Percentiles rank a stretch among this genome's conserved stretches.
phyloP scores from a whole-genome alignment of 2,888 invertebrate genomes.

The Andrena minutula region DNA sequence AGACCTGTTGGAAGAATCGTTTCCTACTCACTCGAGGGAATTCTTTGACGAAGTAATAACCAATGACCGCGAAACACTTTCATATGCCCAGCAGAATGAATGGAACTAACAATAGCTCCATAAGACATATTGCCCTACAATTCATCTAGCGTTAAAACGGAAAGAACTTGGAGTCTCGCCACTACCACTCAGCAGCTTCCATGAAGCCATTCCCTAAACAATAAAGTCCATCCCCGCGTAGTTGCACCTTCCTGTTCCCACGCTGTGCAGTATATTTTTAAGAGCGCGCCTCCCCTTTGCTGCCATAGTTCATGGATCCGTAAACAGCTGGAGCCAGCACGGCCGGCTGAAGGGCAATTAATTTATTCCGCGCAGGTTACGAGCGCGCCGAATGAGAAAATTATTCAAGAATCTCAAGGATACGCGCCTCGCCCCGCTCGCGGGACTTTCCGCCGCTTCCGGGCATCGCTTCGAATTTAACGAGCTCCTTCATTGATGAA shows the following conservation, averaged over 20 bases:
- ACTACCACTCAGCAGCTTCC: too few relatives aligned
- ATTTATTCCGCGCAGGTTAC: slow-evolving; percentile 56
- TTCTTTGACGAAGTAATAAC: too few relatives aligned
- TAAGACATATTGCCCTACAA: too few relatives aligned
- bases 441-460: slow-evolving; percentile 49
- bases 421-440: slow-evolving; percentile 50
- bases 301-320: not conserved
- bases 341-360: slow-evolving; percentile 46
- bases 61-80: too few relatives aligned
- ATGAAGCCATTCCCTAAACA: not conserved
- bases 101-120: too few relatives aligned
- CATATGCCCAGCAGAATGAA: too few relatives aligned
- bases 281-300: not conserved
- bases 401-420: slow-evolving; percentile 54
- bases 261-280: not conserved
- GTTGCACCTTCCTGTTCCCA: not conserved
- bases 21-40: too few relatives aligned
- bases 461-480: slow-evolving; percentile 72
- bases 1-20: too few relatives aligned
- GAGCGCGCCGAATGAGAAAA: slow-evolving; percentile 56
- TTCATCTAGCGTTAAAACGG: too few relatives aligned
- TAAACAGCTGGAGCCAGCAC: not conserved
- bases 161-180: too few relatives aligned
- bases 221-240: not conserved
- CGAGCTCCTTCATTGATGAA: slow-evolving; percentile 78